Evolutionary conservation across 2,113 vertebrate genomes (phyloP), one percentile per base, ranked within the genome.

Genomic region (Tylochromis polylepis): DNA sequence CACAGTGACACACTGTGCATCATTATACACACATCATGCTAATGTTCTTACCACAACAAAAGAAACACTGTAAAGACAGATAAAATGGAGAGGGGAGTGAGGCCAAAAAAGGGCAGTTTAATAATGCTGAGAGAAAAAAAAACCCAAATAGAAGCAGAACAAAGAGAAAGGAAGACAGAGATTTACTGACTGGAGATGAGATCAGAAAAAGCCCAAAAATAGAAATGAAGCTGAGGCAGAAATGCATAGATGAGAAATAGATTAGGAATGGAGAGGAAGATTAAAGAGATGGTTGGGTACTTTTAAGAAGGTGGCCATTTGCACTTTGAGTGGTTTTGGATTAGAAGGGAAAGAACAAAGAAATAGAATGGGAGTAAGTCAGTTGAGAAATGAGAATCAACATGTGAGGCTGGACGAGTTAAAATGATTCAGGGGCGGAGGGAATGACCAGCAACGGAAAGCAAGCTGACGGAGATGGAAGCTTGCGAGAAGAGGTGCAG

Each of bases 281-380:
- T 85, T 87, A 87, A 89, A 89, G 57, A 70, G 34, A 81, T 81
- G 67, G 38, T 85, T 67, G 16, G 56, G 55, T 43, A 57, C 31
- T 88, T 85, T 86, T 60, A 60, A 49, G 67, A 81, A 51, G 56
- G 36, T 58, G 38, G 60, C 57, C 62, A 72, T 72, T 83, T 51
- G 24, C 43, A 38, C 77, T 86, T 81, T 86, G 70, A 87, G 58
- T 57, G n/a, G 14, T 59, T 77, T 65, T 86, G 34, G 59, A 83
- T 55, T 16, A 62, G 56, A 72, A 88, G 78, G 85, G 82, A 82
- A 15, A 60, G 43, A 84, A 75, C 12, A 9, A 55, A 89, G 56
- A 51, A 81, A 83, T n/a, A 70, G 18, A 84, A 82, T 80, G 16
- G 20, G 31, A 88, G 56, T 55, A 27, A 58, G 55, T 88, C 46